phyloP scores from a whole-genome alignment of 2,113 vertebrate species.

The Crotalus helleri region DNA sequence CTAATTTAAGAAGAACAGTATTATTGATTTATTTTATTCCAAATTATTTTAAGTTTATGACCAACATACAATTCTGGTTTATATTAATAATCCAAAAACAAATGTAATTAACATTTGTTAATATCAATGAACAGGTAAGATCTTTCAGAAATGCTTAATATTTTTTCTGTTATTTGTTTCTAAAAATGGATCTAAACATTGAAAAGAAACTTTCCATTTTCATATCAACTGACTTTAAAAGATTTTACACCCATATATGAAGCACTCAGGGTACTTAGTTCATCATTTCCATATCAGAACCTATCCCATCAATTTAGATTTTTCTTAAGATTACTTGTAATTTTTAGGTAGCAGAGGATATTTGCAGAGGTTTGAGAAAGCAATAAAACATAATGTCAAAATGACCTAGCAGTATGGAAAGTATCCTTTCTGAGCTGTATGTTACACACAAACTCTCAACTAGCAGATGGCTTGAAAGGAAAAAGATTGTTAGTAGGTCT shows the following conservation, averaged over 20 bases:
- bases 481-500: slow-evolving; percentile 58
- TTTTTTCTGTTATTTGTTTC: neutral
- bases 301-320: slow-evolving; percentile 8
- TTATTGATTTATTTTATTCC: neutral
- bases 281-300: slow-evolving; percentile 1
- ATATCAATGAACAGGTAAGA: neutral
- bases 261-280: neutral
- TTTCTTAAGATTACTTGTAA: slow-evolving; percentile 31
- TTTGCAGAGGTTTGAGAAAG: slow-evolving; percentile 18
- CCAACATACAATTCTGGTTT: neutral
- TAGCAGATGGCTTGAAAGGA: slow-evolving; percentile 58
- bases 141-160: neutral
- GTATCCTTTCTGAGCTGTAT: slow-evolving; percentile 34
- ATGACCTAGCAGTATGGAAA: slow-evolving; percentile 39
- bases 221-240: neutral
- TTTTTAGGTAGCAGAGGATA: slow-evolving; percentile 5
- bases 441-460: slow-evolving; percentile 40
- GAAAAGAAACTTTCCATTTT: neutral
- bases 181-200: neutral
- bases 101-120: neutral
- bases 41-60: neutral
- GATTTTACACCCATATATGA: neutral
- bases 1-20: neutral
- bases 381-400: slow-evolving; percentile 36
- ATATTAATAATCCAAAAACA: neutral